phyloP scores from a whole-genome alignment of 35 echinoderm and acorn worm species.

The Amphiura filiformis region DNA sequence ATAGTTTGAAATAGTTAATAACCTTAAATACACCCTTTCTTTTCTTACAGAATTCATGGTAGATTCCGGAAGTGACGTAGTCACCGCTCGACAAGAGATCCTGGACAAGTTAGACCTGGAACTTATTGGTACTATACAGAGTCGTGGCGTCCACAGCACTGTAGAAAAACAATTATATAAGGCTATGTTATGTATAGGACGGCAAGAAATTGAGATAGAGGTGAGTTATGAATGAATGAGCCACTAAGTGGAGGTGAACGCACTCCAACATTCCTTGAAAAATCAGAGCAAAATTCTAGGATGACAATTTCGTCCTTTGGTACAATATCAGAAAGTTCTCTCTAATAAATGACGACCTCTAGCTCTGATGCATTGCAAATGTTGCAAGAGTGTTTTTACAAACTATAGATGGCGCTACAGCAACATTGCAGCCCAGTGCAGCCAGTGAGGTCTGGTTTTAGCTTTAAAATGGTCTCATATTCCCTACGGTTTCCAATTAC shows the following conservation, averaged over 20 bases:
- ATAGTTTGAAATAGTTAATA: no score
- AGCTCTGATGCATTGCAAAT: background rate
- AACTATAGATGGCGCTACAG: no score
- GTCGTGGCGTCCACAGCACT: constrained; percentile 87
- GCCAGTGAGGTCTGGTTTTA: no score
- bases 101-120: constrained; percentile 79
- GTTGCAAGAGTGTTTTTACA: no score
- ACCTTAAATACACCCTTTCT: no score
- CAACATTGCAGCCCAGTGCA: no score
- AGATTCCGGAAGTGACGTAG: constrained; percentile 98
- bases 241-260: background rate
- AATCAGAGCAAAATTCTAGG: no score
- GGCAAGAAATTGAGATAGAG: constrained; percentile 73
- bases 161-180: constrained; percentile 91
- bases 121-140: constrained; percentile 89
- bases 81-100: constrained; percentile 82
- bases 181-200: constrained; percentile 67
- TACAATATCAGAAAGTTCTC: background rate
- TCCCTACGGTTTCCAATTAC: no score
- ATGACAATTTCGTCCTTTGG: background rate
- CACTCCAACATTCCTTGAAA: background rate
- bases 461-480: no score
- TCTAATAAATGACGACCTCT: no score
- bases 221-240: constrained; percentile 25
- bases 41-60: constrained; percentile 88